Base-by-base conservation (phyloP, 2,113 vertebrate species). In the Pelecanoides urinatrix region DNA sequence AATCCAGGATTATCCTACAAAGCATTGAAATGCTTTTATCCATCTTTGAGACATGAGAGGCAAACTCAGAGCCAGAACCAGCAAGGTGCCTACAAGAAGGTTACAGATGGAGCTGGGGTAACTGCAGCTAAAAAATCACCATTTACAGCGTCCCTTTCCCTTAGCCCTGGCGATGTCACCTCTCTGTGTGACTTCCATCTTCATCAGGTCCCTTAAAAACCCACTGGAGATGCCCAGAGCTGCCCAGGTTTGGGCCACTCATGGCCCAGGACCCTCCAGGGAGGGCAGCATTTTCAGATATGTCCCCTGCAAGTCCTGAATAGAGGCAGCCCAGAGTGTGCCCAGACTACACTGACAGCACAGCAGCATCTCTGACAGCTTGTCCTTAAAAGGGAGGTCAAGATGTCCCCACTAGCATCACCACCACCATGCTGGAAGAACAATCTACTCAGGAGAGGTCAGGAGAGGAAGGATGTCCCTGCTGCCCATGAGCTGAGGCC, bases 401-500 rank as follows among this genome's bases (percentile, higher is more conserved):
- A 23, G 17, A 5, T 40, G 19, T 12, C 45, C 62, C 56, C 15
- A 34, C 49, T 15, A 34, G 14, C 58, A 52, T 20, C 62, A 58
- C 15, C 47, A 55, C 20, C 34, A 29, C 29, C 38, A 9, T 3
- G 10, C 72, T 56, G 25, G 42, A 56, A 84, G 42, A 83, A 22
- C 40, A 56, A 50, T 15, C 19, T 21, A 13, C 71, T 42, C 47
- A 32, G 25, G 14, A 38, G 47, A 36, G 36, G 29, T 8, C 52
- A 32, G 49, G 34, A 63, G 22, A 52, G 38, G 25, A 84, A 34
- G 27, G 27, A 63, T 25, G 40, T 36, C 44, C 18, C 49, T 29
- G 34, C 40, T n/a, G 26, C 70, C 44, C 1, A 0, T 0, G 0
- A 84, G 49, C 42, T 66, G 34, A 79, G 21, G 34, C n/a, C 55